Conservation (phyloP, 1,140 invertebrate species). For the Megalopta genalis region DNA sequence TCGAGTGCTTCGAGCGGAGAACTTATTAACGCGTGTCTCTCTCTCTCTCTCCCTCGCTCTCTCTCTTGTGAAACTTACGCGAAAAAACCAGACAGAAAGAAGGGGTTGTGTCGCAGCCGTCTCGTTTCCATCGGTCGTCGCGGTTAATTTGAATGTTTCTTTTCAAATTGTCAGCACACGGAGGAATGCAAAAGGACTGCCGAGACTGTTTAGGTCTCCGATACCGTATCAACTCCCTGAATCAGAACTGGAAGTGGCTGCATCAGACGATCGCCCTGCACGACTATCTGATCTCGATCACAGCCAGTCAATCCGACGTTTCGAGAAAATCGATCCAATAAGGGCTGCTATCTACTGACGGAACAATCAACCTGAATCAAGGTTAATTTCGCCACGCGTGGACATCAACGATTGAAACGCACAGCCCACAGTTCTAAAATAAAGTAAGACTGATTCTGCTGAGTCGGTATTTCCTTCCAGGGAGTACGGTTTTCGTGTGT, state of each 20-base stretch:
- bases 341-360: conserved; percentile 11
- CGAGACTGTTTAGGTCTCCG: conserved; percentile 92
- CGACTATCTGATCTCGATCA: conserved; percentile 90
- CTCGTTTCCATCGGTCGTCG: not conserved
- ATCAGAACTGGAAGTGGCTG: conserved; percentile 95
- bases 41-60: too few relatives aligned
- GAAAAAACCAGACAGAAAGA: not conserved
- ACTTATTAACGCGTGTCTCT: not conserved
- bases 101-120: not conserved
- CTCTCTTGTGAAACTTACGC: not conserved
- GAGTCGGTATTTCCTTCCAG: not conserved
- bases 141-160: conserved; percentile 71
- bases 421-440: not conserved
- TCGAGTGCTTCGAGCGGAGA: not conserved
- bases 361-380: conserved; percentile 20
- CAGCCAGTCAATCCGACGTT: conserved; percentile 85
- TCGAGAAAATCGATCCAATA: conserved; percentile 68
- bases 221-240: conserved; percentile 89
- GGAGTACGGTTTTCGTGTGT: conserved; percentile 33
- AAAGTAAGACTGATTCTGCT: conserved; percentile 44
- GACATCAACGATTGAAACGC: not conserved
- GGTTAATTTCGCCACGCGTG: conserved; percentile 1
- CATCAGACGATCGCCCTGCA: conserved; percentile 92
- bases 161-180: conserved; percentile 83
- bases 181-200: conserved; percentile 90